phyloP scores from a whole-genome alignment of 2,888 invertebrate species.

The Lasius fuliginosus region DNA sequence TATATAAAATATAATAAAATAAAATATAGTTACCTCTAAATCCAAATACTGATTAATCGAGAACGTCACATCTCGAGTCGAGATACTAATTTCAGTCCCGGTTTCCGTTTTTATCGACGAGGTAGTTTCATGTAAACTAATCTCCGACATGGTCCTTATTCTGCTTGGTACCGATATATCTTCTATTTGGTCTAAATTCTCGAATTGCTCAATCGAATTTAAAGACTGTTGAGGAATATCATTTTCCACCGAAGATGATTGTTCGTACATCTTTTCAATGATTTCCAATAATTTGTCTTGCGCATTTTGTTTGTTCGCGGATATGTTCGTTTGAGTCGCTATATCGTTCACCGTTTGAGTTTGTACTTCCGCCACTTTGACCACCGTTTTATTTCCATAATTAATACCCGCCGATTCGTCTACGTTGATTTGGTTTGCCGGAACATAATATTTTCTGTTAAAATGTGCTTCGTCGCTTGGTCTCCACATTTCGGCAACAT shows the following conservation, averaged over 20 bases:
- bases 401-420: conserved; percentile 59
- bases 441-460: conserved; percentile 44
- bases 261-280: conserved; percentile 77
- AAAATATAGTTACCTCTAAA: conserved; percentile 78
- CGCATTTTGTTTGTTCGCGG: conserved; percentile 64
- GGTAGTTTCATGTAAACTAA: conserved; percentile 85
- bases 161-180: conserved; percentile 82
- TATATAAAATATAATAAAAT: neutral
- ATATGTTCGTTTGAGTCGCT: conserved; percentile 83
- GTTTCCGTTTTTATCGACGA: conserved; percentile 85
- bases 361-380: conserved; percentile 83
- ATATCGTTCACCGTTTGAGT: conserved; percentile 85
- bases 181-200: conserved; percentile 82
- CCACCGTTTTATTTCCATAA: conserved; percentile 72
- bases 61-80: conserved; percentile 84
- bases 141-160: conserved; percentile 85
- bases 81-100: conserved; percentile 85
- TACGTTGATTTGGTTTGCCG: conserved; percentile 34
- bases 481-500: conserved; percentile 12
- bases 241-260: conserved; percentile 68
- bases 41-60: conserved; percentile 85
- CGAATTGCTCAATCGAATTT: conserved; percentile 80
- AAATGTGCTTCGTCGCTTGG: conserved; percentile 28
- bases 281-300: conserved; percentile 74
- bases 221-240: conserved; percentile 80